Base-by-base conservation (phyloP, 2,113 vertebrate genomes). In the Eurypyga helias region DNA sequence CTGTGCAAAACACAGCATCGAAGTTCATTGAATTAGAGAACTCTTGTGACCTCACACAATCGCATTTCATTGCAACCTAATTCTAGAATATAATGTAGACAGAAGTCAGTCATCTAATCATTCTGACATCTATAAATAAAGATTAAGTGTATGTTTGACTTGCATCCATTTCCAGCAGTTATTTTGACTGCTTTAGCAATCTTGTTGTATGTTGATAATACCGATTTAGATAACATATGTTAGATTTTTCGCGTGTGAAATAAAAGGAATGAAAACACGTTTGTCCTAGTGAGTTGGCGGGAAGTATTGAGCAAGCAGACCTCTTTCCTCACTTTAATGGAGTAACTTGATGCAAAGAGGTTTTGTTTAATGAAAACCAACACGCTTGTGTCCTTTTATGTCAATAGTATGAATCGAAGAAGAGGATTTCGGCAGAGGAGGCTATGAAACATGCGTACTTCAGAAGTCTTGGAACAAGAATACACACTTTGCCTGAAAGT, bases 371-470 rank as follows among this genome's bases (percentile, higher is more conserved):
- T 76, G 65, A 78, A 76, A 70, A 77, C n/a, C 46, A 92, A 89
- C 60, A 48, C 4, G 3, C 3, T 67, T 66, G 8, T 79, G 10
- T 92, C 26, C 24, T 86, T 83, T 91, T 93, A 51, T 78, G 91
- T 96, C 97, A 60, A 46, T 95, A 99, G 99, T 99, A 99, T 71
- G 99, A 99, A 96, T 99, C 99, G 38, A 99, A 99, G 98, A 99
- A 99, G 97, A 99, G 99, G 97, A 99, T 99, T 98, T 99, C 99
- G 49, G 99, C 99, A 67, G 99, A 99, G 41, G 99, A 99, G 76
- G 99, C 99, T 23, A 99, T 99, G 99, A 99, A 99, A 84, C 99
- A 99, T 51, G 98, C 99, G 1, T 99, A 99, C 97, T 99, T 99
- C 98, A 98, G 99, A 97, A 99, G 99, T 98, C 98, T 99, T 57